Percentiles rank a stretch among this genome's conserved stretches.
phyloP scores from a whole-genome alignment of 2,113 vertebrate species.

The Ageneiosus marmoratus region DNA sequence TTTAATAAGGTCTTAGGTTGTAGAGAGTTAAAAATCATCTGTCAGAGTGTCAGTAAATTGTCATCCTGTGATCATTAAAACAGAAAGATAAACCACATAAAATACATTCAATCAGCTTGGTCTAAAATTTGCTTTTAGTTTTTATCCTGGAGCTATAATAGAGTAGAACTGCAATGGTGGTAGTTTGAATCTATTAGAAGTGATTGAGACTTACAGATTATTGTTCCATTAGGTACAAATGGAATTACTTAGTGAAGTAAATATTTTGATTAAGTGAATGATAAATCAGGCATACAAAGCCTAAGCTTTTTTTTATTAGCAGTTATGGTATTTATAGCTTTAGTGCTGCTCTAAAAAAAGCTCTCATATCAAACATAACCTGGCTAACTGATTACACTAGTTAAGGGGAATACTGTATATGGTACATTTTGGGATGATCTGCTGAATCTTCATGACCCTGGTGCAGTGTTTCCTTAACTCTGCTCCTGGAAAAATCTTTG shows the following conservation, averaged over 20 bases:
- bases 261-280: not conserved
- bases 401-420: not conserved
- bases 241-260: not conserved
- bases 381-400: not conserved
- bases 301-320: not conserved
- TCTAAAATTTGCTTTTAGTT: not conserved
- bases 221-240: not conserved
- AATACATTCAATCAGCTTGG: not conserved
- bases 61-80: not conserved
- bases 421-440: not conserved
- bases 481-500: not conserved
- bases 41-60: not conserved
- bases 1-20: no score
- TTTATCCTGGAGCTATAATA: not conserved
- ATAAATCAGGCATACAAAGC: not conserved
- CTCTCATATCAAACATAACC: not conserved
- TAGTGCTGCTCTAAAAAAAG: not conserved
- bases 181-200: not conserved
- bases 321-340: not conserved
- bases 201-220: not conserved
- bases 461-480: not conserved
- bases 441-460: not conserved
- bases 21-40: not conserved
- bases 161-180: not conserved
- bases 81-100: not conserved